Percentiles rank a stretch among this genome's conserved stretches.
Evolutionary conservation across 2,113 vertebrate species (phyloP).

Genomic region (Nanorana parkeri): DNA sequence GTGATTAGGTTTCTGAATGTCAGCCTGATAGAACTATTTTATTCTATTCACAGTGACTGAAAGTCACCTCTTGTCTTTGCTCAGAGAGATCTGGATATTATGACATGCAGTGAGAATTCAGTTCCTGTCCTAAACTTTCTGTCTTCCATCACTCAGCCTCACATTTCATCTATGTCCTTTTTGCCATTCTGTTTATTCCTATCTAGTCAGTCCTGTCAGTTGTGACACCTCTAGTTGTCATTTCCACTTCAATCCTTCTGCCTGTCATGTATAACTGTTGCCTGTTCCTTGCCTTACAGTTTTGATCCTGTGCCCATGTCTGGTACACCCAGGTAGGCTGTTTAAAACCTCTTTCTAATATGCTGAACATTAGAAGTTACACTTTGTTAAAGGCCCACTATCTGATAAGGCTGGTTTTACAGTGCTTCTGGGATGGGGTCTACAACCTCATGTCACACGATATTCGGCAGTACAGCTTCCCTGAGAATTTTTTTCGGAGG

Average conservation of each 20-base stretch:
- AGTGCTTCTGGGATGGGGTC: too few relatives aligned
- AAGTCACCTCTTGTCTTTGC: neutral
- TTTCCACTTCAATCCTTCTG: neutral
- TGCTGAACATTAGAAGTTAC: too few relatives aligned
- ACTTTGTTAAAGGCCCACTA: too few relatives aligned
- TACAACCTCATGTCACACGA: too few relatives aligned
- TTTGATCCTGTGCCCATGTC: neutral
- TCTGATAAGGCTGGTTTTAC: too few relatives aligned
- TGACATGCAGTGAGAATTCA: conserved; percentile 5
- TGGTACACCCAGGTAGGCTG: neutral
- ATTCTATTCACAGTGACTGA: neutral
- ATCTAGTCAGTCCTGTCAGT: neutral
- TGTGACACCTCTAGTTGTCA: neutral
- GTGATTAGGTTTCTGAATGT: neutral
- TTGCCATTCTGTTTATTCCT: neutral
- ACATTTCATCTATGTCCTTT: neutral
- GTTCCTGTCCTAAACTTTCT: neutral
- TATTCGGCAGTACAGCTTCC: too few relatives aligned
- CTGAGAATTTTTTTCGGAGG: too few relatives aligned
- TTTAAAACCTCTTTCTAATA: too few relatives aligned
- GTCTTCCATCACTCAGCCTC: neutral
- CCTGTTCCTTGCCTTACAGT: neutral
- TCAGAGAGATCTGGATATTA: neutral
- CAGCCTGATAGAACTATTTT: neutral
- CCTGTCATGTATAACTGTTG: conserved; percentile 2